A percentile compares a stretch with the other conserved stretches of the same genome.
phyloP scores from a whole-genome alignment of 2,113 vertebrate genomes.

The Maccullochella peelii region DNA sequence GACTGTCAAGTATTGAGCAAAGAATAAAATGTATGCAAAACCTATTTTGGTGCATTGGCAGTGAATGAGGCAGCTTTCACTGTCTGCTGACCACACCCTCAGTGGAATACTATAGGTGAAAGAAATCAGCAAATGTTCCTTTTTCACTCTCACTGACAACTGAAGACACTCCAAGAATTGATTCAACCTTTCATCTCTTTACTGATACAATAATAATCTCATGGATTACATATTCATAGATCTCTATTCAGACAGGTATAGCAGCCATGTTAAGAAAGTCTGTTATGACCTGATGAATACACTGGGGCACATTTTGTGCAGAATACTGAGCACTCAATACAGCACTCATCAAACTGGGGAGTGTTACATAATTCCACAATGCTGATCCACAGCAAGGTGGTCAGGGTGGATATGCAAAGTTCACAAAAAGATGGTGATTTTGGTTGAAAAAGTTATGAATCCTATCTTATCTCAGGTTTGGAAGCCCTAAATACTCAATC shows the following conservation, averaged over 20 bases:
- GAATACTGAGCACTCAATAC: not conserved
- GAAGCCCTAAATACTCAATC: too few relatives aligned
- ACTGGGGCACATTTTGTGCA: not conserved
- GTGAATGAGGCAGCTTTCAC: slow-evolving; percentile 4
- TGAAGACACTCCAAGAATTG: not conserved
- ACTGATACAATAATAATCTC: slow-evolving; percentile 5
- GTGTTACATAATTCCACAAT: slow-evolving; percentile 34
- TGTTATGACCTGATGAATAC: not conserved
- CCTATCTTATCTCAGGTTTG: too few relatives aligned
- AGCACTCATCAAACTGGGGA: slow-evolving; percentile 6
- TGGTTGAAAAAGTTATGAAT: not conserved
- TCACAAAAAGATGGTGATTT: not conserved
- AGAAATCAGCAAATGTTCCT: not conserved
- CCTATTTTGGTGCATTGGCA: slow-evolving; percentile 6
- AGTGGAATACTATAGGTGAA: not conserved
- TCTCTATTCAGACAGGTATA: not conserved
- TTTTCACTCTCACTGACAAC: slow-evolving; percentile 2
- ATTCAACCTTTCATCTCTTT: not conserved
- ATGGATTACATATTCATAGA: slow-evolving; percentile 15
- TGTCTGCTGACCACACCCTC: slow-evolving; percentile 10
- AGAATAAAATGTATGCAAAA: slow-evolving; percentile 39
- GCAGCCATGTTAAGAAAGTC: not conserved
- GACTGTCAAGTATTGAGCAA: slow-evolving; percentile 6
- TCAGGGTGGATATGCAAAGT: not conserved
- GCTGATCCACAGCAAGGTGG: slow-evolving; percentile 3